Percentiles rank a stretch among this genome's conserved stretches.
These are phyloP conservation scores for Chaetogeoica ovagalla DNA, from an alignment of 2,888 invertebrate species.

Conservation along the genomic window DNA sequence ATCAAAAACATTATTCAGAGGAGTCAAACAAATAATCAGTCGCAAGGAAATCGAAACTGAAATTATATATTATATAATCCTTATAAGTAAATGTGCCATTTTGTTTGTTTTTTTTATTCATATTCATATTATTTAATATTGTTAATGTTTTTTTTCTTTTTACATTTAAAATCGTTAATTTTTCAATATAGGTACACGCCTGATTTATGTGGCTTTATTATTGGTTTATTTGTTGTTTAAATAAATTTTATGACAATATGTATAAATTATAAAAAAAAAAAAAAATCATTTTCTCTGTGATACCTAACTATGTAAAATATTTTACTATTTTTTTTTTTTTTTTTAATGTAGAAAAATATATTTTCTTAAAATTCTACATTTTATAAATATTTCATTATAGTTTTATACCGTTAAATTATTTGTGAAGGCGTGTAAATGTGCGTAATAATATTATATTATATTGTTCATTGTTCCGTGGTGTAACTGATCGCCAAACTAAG, in stretches of 20 bases:
- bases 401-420: too few species aligned
- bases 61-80: constrained; percentile 4
- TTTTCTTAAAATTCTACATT: not conserved
- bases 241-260: constrained; percentile 18
- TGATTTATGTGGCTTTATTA: not conserved
- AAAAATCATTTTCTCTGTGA: constrained; percentile 17
- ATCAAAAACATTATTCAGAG: constrained; percentile 70
- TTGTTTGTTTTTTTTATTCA: constrained; percentile 18
- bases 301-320: constrained; percentile 23
- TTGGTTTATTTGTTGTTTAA: constrained; percentile 18
- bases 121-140: constrained; percentile 19
- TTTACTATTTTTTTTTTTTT: not conserved
- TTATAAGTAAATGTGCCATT: constrained; percentile 31
- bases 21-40: constrained; percentile 34
- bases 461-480: too few species aligned
- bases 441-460: too few species aligned
- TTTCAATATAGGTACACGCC: constrained; percentile 14
- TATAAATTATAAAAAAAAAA: not conserved
- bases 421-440: too few species aligned
- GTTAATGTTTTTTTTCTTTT: constrained; percentile 41
- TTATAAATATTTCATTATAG: not conserved
- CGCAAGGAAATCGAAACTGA: constrained; percentile 38
- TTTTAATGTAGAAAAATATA: constrained; percentile 18
- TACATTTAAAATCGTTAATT: constrained; percentile 24
- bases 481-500: too few species aligned